Percentiles rank a stretch among this genome's conserved stretches.
phyloP scores from a whole-genome alignment of 2,113 vertebrate genomes.

The Ceyx margarethae region DNA sequence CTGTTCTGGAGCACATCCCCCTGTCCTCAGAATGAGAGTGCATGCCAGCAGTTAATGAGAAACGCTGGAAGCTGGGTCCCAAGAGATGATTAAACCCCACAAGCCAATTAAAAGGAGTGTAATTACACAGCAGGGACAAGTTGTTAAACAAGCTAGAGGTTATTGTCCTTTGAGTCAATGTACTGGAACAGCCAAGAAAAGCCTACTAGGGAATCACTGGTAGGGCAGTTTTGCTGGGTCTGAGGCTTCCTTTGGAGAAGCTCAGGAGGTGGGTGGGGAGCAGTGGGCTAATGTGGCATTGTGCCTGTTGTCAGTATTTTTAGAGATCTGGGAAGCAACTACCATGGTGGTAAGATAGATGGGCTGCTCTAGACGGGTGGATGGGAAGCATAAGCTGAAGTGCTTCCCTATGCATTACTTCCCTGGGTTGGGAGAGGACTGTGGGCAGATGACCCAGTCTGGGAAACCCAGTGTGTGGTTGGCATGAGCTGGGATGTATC shows the following conservation, averaged over 20 bases:
- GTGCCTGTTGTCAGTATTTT: neutral
- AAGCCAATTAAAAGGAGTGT: slow-evolving; percentile 87
- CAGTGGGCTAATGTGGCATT: neutral
- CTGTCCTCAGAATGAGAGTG: neutral
- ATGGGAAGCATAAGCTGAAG: neutral
- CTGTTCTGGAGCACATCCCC: neutral
- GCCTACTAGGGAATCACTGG: neutral
- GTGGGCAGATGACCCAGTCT: neutral
- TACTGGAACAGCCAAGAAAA: slow-evolving; percentile 77
- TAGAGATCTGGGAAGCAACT: neutral
- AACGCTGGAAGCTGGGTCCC: slow-evolving; percentile 65
- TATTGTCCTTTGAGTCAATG: slow-evolving; percentile 87
- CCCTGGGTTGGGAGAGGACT: neutral
- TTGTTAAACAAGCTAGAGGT: slow-evolving; percentile 91
- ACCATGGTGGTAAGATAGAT: neutral
- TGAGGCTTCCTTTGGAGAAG: neutral
- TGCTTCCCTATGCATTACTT: neutral
- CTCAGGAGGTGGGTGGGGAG: neutral
- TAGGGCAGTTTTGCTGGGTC: neutral
- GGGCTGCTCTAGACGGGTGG: neutral
- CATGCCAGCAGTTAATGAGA: slow-evolving; percentile 41
- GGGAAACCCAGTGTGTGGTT: neutral
- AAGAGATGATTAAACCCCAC: slow-evolving; percentile 82
- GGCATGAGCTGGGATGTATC: neutral
- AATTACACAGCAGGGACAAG: slow-evolving; percentile 85